Evolutionary conservation across 2,113 vertebrate genomes (phyloP), one percentile per base, ranked within the genome.

Genomic region (Noturus placidus): DNA sequence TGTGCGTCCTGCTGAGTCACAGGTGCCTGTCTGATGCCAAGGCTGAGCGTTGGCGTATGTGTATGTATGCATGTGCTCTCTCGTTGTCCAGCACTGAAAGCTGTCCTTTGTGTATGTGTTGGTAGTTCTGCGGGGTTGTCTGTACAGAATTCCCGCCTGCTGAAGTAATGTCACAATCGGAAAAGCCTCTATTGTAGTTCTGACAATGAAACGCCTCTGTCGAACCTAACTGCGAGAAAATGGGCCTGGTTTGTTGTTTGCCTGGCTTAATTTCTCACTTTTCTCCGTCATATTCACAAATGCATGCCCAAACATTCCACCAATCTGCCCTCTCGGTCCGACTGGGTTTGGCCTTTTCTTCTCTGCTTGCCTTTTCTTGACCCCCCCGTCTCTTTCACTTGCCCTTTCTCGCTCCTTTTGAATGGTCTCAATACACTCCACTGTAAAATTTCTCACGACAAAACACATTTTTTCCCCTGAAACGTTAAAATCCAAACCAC

Each of bases 81-180:
- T 91, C 90, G 90, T 89, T 93, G 93, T 91, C 92, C 90, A 92
- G 89, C 92, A 92, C 93, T 95, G 92, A 96, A 95, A 95, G 95
- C 92, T 89, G 33, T 89, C 93, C 95, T 94, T 96, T 95, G 94
- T 95, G 92, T 65, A 88, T 92, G 92, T 89, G 91, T 94, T 90
- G 88, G 92, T 94, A 92, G 90, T 93, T 93, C 89, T 2, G 89
- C 87, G 91, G 93, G 94, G 95, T 96, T 95, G 95, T 93, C 94
- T 95, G 93, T 95, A 94, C 93, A 92, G 93, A 96, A 96, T 96
- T 96, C 95, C 91, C 94, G 91, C 93, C 91, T 92, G 95, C 94
- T 96, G 95, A 96, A 96, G 95, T 96, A 96, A 96, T 95, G 94
- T 92, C 94, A 94, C 93, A 92, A 92, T 95, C n/a, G 94, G 95